Evolutionary conservation across 2,888 invertebrate species (phyloP), one percentile per base, ranked within the genome.

Genomic region (Agrilus biguttatus): DNA sequence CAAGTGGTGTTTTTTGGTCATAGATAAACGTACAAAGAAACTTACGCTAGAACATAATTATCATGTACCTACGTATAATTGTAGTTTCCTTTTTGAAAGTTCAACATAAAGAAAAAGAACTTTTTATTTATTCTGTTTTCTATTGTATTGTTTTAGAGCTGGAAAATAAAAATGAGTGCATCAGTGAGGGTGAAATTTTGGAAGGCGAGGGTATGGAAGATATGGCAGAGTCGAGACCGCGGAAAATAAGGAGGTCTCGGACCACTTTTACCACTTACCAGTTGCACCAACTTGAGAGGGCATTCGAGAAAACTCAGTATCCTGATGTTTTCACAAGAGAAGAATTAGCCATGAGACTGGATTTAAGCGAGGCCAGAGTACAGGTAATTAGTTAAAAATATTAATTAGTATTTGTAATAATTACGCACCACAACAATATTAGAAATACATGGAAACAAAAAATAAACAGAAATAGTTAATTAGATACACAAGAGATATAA

Each of bases 221-320:
- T 12, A 53, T 53, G 28, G 51, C 47, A 10, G 59, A 60, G 36
- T 53, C 55, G 0, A 50, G 66, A 41, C 67, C 67, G 8, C 52
- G 67, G 40, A 67, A 67, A 50, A 63, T 66, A n/a, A 76, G 89
- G 47, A 78, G 93, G 64, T 90, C 89, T 58, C 77, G 95, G 39
- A 95, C 95, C 21, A 95, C 93, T 12, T 95, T 95, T 71, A 95
- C 93, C 47, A 95, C 93, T 41, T 92, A 83, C 69, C 95, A 95
- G 71, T 73, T 95, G 52, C 92, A 93, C 69, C 90, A 92, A 67
- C 72, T 95, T 62, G 93, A 95, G 69, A 71, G 89, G 49, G 90
- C 93, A 41, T 95, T 95, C 66, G 92, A 92, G 68, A 92, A 91
- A 72, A 91, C 92, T 10, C 93, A 95, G 70, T 95, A 95, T 68